A percentile compares a stretch with the other conserved stretches of the same genome.
Evolutionary conservation across 2,113 vertebrate genomes (phyloP).

Genomic region (Cairina moschata): DNA sequence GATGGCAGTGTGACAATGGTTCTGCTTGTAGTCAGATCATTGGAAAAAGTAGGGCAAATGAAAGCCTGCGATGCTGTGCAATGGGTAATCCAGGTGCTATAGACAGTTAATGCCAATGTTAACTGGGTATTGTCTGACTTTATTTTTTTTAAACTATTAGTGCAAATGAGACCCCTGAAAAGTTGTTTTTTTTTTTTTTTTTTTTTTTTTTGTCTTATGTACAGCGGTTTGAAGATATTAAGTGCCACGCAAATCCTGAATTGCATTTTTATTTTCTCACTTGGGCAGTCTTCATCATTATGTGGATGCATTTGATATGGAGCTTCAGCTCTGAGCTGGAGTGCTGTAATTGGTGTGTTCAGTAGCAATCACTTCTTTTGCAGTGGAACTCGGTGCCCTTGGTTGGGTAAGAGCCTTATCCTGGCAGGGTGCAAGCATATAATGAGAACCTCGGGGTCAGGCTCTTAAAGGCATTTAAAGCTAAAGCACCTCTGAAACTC

Average conservation of each 20-base stretch:
- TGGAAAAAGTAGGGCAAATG: not conserved
- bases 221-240: not conserved
- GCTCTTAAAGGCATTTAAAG: not conserved
- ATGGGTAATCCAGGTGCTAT: not conserved
- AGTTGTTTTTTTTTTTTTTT: not conserved
- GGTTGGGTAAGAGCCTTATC: not conserved
- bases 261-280: not conserved
- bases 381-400: not conserved
- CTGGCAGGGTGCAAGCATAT: not conserved
- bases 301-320: not conserved
- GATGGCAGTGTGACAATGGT: not conserved
- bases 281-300: not conserved
- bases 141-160: not conserved
- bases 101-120: not conserved
- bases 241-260: not conserved
- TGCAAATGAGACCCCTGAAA: not conserved
- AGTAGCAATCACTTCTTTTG: not conserved
- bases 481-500: not conserved
- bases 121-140: not conserved
- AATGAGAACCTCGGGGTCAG: not conserved
- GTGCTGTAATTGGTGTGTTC: not conserved
- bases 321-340: not conserved
- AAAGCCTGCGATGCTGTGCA: not conserved
- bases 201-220: not conserved
- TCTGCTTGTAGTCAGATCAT: not conserved